Percentiles rank a stretch among this genome's conserved stretches.
Evolutionary conservation across 2,113 vertebrate genomes (phyloP).

Genomic region (Xenopus borealis): DNA sequence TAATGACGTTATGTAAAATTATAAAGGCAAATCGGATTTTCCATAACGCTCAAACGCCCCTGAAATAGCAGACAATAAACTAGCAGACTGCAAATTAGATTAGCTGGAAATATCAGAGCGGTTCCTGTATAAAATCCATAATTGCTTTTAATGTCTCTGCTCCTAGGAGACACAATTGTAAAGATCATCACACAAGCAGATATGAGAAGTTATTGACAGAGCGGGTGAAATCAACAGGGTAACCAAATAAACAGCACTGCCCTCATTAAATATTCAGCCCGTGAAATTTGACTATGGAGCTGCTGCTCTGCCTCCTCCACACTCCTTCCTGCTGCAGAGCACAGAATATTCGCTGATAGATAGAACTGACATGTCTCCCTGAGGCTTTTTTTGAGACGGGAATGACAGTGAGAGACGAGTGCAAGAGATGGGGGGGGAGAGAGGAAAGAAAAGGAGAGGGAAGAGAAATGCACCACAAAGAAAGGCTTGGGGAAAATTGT

Average conservation of each 20-base stretch:
- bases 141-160: slow-evolving; percentile 95
- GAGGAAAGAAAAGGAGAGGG: slow-evolving; percentile 66
- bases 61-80: slow-evolving; percentile 99
- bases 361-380: slow-evolving; percentile 68
- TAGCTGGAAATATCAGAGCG: slow-evolving; percentile 99
- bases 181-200: slow-evolving; percentile 89
- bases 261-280: slow-evolving; percentile 99
- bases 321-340: slow-evolving; percentile 54
- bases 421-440: slow-evolving; percentile 57
- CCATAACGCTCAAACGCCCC: slow-evolving; percentile 97
- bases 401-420: slow-evolving; percentile 38
- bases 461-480: slow-evolving; percentile 60
- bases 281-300: slow-evolving; percentile 88
- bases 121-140: slow-evolving; percentile 98
- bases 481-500: background rate
- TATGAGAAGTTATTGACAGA: slow-evolving; percentile 98
- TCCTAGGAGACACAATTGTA: slow-evolving; percentile 87
- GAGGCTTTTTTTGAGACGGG: slow-evolving; percentile 55
- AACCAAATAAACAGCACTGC: slow-evolving; percentile 95
- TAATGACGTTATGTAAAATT: slow-evolving; percentile 99
- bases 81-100: slow-evolving; percentile 99
- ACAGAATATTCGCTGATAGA: slow-evolving; percentile 59
- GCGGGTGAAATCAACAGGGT: slow-evolving; percentile 98
- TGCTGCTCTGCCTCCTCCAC: slow-evolving; percentile 14
- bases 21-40: slow-evolving; percentile 99